phyloP scores from a whole-genome alignment of 2,888 invertebrate genomes.

The Phortica magna region DNA sequence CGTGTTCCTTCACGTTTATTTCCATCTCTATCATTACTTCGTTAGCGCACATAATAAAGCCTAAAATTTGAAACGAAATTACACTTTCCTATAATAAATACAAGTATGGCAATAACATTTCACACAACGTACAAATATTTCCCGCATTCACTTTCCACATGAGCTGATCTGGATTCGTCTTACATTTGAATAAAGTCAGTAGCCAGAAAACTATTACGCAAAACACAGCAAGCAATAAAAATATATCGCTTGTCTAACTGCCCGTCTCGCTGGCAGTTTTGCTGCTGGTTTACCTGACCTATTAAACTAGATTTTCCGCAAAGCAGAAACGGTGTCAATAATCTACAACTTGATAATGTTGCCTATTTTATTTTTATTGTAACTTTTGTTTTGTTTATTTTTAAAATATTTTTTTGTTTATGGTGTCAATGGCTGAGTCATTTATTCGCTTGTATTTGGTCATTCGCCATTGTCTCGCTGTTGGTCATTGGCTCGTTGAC shows the following conservation, averaged over 20 bases:
- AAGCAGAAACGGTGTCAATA: constrained; percentile 28
- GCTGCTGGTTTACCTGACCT: constrained; percentile 52
- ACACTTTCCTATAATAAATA: constrained; percentile 57
- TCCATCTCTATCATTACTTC: constrained; percentile 11
- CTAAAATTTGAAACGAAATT: constrained; percentile 50
- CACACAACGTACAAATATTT: constrained; percentile 51
- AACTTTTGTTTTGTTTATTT: constrained; percentile 44
- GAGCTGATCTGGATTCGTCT: constrained; percentile 58
- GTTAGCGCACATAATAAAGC: constrained; percentile 15
- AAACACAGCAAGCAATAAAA: constrained; percentile 26
- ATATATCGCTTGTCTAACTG: neutral
- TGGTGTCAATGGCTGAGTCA: constrained; percentile 27
- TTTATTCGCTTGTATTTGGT: constrained; percentile 5
- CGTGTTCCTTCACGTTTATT: neutral
- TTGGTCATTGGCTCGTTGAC: neutral
- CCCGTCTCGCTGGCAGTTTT: constrained; percentile 29
- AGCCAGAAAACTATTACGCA: constrained; percentile 56
- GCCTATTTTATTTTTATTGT: constrained; percentile 47
- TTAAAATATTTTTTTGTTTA: neutral
- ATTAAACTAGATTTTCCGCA: constrained; percentile 49
- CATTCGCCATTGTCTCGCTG: constrained; percentile 26
- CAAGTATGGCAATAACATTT: constrained; percentile 5
- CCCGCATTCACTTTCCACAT: constrained; percentile 74
- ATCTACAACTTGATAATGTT: constrained; percentile 16
- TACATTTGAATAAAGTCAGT: constrained; percentile 65